Conservation (phyloP, 2,888 invertebrate species). For the Lepidocyrtinus sp. region DNA sequence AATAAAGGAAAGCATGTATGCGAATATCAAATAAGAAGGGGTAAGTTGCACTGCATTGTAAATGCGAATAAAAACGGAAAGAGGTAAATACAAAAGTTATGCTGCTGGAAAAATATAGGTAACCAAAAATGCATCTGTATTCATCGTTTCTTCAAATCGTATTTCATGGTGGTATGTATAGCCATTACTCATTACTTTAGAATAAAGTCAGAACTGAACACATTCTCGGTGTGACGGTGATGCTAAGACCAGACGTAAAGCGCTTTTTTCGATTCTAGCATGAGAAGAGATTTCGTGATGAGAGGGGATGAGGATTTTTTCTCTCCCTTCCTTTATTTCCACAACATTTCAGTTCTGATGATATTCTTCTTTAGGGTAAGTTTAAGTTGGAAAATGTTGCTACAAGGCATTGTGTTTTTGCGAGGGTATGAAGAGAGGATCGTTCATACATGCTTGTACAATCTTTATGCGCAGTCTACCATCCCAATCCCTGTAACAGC, state of each 20-base stretch:
- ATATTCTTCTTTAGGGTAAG: background rate
- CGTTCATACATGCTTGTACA: background rate
- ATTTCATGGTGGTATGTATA: background rate
- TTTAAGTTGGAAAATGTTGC: background rate
- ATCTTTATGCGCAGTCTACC: too few relatives aligned
- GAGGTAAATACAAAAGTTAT: background rate
- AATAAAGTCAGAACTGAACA: background rate
- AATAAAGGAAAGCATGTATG: background rate
- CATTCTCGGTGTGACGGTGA: background rate
- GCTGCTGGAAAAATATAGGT: background rate
- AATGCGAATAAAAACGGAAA: background rate
- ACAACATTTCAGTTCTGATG: background rate
- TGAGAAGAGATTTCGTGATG: background rate
- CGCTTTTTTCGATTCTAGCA: background rate
- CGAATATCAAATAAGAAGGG: background rate
- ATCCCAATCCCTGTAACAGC: too few relatives aligned
- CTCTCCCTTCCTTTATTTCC: slow-evolving; percentile 15
- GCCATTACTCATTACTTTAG: background rate
- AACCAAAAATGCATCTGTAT: background rate
- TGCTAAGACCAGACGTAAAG: background rate
- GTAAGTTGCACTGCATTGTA: background rate
- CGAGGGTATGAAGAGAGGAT: background rate
- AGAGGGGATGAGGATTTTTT: slow-evolving; percentile 56
- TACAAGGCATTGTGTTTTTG: background rate
- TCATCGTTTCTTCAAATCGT: background rate